Evolutionary conservation across 2,113 vertebrate species (phyloP), one percentile per base, ranked within the genome.

Genomic region (Ictidomys tridecemlineatus): DNA sequence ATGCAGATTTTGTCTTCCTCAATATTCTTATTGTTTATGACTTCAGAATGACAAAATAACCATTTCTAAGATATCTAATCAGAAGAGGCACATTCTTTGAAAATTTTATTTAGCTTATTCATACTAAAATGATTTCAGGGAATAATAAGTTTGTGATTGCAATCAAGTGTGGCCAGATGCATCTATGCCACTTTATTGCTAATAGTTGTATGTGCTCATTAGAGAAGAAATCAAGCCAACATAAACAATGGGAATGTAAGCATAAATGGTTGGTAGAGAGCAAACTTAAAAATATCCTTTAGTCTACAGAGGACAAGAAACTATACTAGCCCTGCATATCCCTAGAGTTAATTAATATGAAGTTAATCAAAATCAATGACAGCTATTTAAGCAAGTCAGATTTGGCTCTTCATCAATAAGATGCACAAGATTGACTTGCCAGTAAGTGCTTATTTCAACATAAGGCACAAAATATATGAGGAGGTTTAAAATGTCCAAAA

Each of bases 91-190:
- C 1, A 7, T 51, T 83, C 28, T 80, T 83, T 86, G 6, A 65
- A 80, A 73, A 5, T 85, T 65, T 79, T 67, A 80, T 39, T 93
- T 92, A 78, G 7, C 45, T 84, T 0, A 48, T 20, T 90, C 18
- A n/a, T 61, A 8, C 11, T 48, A 82, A 93, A 90, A 85, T 76
- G 6, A 53, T 58, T 67, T 67, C 20, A 93, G 34, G 1, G 10
- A 87, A 56, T 95, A 87, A 87, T 53, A 92, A 92, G 2, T 76
- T 92, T 2, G 32, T 93, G 18, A 73, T 84, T 58, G 24, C 39
- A 94, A 86, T 74, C 63, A 98, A 92, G 32, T 63, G 6, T 73
- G 17, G 1, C 58, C 30, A 80, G 16, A 85, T 93, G 8, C n/a
- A 48, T 34, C 48, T 93, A 42, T 32, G 3, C 11, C 4, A 42